Base-by-base conservation (phyloP, 2,113 vertebrate genomes). In the Aldabrachelys gigantea region DNA sequence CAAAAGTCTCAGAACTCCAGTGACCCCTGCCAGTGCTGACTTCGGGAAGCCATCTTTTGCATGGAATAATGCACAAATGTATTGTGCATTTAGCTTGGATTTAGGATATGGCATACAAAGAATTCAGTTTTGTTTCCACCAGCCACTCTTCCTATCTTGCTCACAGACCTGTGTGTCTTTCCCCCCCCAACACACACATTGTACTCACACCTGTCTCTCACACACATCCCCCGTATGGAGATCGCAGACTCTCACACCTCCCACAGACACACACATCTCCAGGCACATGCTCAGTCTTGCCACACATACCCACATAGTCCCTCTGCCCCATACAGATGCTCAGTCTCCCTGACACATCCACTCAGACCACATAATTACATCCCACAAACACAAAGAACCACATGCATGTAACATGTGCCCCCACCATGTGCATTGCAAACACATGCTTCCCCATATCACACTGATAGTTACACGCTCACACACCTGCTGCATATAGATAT, bases 221-320 rank as follows among this genome's bases (percentile, higher is more conserved):
- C 75, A 78, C 75, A 78, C 75, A 53, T 78, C 94, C 84, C 92
- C 94, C 93, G 24, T 91, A 12, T 4, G 19, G 95, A 85, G 94
- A 88, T 92, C 81, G 90, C 94, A 56, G 89, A 14, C 50, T 88
- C 96, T 96, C 80, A 1, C 94, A 47, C 95, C 91, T 96, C 96
- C 95, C 95, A 96, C 96, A 27, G 38, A 11, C 88, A 79, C 84
- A 16, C 91, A 69, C 85, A 52, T 89, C 72, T 0, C 94, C 85
- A 21, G 24, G 82, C 91, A 54, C 96, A 44, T 89, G 81, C 80
- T 22, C 89, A 85, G 5, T 54, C 69, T 62, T 84, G 16, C 65
- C 80, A 6, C 93, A 88, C 89, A n/a, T 69, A 78, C 76, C 44
- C 86, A 78, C 10, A 6, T 76, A 12, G 72, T 75, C 72, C 72